phyloP scores from a whole-genome alignment of 37 sponge, comb jelly and placozoan genomes.

The Crambe crambe region DNA sequence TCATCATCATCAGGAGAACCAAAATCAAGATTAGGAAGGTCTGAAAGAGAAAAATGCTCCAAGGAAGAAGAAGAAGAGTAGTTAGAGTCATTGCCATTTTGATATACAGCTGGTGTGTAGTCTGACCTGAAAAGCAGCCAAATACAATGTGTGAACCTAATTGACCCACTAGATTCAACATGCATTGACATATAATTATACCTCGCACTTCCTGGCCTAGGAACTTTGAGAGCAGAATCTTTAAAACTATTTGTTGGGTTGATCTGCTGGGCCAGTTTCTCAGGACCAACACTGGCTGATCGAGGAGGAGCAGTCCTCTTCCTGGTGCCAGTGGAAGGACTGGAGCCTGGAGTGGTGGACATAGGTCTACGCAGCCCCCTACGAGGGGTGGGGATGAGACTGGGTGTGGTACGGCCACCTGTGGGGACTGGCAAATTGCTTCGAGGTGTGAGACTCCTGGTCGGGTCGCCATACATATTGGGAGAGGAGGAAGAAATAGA shows the following conservation, averaged over 20 bases:
- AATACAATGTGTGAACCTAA: background rate
- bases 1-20: constrained; percentile 49
- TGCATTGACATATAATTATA: background rate
- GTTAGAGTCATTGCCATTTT: constrained; percentile 19
- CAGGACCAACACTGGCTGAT: constrained; percentile 48
- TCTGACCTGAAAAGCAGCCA: constrained; percentile 22
- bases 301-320: constrained; percentile 31
- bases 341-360: constrained; percentile 48
- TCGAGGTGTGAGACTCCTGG: background rate
- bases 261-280: constrained; percentile 33
- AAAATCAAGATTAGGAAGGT: constrained; percentile 65
- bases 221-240: background rate
- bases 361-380: constrained; percentile 8
- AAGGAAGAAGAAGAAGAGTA: background rate
- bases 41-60: constrained; percentile 60
- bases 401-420: constrained; percentile 4
- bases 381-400: constrained; percentile 22
- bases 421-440: constrained; percentile 17
- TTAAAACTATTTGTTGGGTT: background rate
- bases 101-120: constrained; percentile 34
- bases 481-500: constrained; percentile 35
- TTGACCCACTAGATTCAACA: background rate
- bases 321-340: constrained; percentile 10
- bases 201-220: constrained; percentile 32
- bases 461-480: background rate